A percentile compares a stretch with the other conserved stretches of the same genome.
Conservation (phyloP, 2,113 vertebrate genomes). For the Centropristis striata region DNA sequence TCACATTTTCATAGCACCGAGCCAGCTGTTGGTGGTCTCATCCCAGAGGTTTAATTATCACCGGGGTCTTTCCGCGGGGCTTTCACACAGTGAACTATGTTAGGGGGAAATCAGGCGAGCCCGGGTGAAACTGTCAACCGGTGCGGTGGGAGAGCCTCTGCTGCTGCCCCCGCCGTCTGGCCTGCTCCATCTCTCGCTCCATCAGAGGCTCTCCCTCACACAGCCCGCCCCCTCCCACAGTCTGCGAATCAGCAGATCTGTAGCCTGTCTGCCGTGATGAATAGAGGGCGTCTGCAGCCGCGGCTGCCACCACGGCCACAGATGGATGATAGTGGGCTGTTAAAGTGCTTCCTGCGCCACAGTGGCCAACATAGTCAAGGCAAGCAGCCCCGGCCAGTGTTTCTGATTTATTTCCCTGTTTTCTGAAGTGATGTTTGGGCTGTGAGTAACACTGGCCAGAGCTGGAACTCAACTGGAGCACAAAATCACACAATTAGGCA, state of each 20-base stretch:
- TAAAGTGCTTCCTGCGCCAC: conserved; percentile 61
- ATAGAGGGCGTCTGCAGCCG: conserved; percentile 68
- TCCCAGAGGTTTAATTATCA: conserved; percentile 34
- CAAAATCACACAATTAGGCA: conserved; percentile 5
- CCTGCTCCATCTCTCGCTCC: conserved; percentile 38
- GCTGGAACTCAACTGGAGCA: conserved; percentile 11
- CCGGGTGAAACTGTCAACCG: conserved; percentile 56
- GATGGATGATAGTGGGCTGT: conserved; percentile 71
- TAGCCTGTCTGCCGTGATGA: conserved; percentile 78
- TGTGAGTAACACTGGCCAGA: conserved; percentile 12
- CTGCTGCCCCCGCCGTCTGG: conserved; percentile 49
- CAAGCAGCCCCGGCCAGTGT: conserved; percentile 18
- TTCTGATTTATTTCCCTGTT: conserved; percentile 31
- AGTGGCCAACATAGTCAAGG: conserved; percentile 48
- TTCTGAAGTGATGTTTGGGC: conserved; percentile 34
- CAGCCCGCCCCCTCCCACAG: conserved; percentile 15
- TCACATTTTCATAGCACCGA: not conserved
- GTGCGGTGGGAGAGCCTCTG: conserved; percentile 47
- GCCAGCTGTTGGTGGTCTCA: conserved; percentile 31
- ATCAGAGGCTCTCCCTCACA: conserved; percentile 40
- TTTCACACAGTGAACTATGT: conserved; percentile 5
- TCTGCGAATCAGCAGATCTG: conserved; percentile 78
- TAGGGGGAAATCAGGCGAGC: conserved; percentile 35
- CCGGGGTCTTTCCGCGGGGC: not conserved
- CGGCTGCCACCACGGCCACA: conserved; percentile 68